These are phyloP conservation scores for Coptodon rendalli DNA, from an alignment of 2,113 vertebrate genomes.

Conservation along the genomic window DNA sequence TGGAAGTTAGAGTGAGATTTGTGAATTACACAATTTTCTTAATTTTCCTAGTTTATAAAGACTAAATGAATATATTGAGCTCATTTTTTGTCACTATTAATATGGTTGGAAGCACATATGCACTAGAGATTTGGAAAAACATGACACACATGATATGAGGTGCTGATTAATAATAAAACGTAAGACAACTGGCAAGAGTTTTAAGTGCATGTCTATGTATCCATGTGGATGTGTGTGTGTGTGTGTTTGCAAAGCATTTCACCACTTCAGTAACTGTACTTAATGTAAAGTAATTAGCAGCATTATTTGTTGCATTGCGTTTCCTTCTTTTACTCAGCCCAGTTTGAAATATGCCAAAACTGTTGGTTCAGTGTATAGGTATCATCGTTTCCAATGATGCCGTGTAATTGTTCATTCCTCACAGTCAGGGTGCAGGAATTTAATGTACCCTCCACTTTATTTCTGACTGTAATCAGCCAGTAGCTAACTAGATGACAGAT, in stretches of 20 bases:
- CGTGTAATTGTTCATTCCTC: not conserved
- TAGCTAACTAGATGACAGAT: not conserved
- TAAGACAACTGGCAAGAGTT: not conserved
- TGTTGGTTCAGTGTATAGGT: not conserved
- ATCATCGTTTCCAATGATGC: not conserved
- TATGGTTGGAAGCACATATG: not conserved
- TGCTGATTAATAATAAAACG: not conserved
- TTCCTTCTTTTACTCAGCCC: not conserved
- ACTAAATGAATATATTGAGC: not conserved
- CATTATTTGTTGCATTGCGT: not conserved
- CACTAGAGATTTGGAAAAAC: not conserved
- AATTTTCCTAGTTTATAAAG: not conserved
- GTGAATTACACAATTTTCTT: not conserved
- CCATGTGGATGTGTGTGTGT: not conserved
- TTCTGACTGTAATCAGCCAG: not conserved
- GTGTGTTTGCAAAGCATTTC: not conserved
- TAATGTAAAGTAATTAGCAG: not conserved
- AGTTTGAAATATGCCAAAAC: not conserved
- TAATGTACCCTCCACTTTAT: not conserved
- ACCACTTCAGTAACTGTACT: not conserved
- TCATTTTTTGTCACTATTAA: not conserved
- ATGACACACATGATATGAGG: not conserved
- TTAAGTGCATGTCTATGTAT: rapidly evolving
- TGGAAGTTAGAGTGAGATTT: not conserved
- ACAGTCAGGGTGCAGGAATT: not conserved